Evolutionary conservation across 2,888 invertebrate genomes (phyloP).

Genomic region (Noctua pronuba): DNA sequence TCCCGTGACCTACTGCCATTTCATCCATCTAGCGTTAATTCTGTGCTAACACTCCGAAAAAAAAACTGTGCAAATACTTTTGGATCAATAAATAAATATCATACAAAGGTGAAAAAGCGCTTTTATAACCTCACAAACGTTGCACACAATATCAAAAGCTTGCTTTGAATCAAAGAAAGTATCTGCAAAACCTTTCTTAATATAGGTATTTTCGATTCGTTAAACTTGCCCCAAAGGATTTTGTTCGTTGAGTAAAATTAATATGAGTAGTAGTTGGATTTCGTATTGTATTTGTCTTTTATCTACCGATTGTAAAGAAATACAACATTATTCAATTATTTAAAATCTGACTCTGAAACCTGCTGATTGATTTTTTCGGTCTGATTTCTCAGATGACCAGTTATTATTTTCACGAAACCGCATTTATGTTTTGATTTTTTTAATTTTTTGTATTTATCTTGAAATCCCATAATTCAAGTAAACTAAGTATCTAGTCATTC

Average conservation of each 20-base stretch:
- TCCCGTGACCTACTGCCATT: background rate
- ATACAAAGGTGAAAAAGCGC: background rate
- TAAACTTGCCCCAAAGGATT: background rate
- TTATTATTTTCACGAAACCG: background rate
- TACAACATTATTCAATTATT: background rate
- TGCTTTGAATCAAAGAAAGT: background rate
- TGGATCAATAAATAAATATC: background rate
- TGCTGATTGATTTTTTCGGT: background rate
- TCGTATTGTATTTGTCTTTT: background rate
- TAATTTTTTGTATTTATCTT: background rate
- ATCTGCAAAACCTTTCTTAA: background rate
- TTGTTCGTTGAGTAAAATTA: too few relatives aligned
- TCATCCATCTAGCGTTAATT: background rate
- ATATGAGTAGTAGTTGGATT: background rate
- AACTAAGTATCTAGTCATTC: background rate
- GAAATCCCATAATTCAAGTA: background rate
- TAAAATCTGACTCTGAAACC: background rate
- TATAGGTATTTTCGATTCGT: background rate
- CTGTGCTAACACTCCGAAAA: background rate
- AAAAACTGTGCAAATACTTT: background rate
- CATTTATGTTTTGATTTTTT: background rate
- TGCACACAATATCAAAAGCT: background rate
- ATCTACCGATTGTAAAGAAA: background rate
- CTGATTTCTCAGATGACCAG: background rate
- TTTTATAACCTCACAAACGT: background rate